A percentile compares a stretch with the other conserved stretches of the same genome.
These are phyloP conservation scores for Megathymus violae DNA, from an alignment of 1,140 invertebrate species.

Conservation along the genomic window DNA sequence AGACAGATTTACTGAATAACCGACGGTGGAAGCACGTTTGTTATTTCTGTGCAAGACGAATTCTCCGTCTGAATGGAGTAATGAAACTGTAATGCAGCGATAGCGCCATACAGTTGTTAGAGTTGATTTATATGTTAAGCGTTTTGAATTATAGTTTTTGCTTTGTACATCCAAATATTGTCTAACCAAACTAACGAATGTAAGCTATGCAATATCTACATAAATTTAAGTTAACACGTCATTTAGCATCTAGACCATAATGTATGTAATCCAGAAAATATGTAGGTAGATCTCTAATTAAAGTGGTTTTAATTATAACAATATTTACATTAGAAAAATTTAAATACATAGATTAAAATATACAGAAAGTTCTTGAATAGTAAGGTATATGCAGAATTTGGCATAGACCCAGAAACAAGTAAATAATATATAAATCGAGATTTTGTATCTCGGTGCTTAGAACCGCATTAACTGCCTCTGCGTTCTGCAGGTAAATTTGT, in stretches of 20 bases:
- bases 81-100: background rate
- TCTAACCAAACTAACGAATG: no score
- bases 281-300: no score
- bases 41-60: slow-evolving; percentile 42
- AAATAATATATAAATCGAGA: slow-evolving; percentile 4
- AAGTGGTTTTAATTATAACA: background rate
- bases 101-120: background rate
- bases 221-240: no score
- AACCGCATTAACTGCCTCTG: slow-evolving; percentile 10
- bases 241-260: no score
- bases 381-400: background rate
- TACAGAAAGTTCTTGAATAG: background rate
- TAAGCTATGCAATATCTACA: no score
- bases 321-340: background rate
- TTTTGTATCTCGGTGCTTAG: slow-evolving; percentile 12
- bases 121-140: background rate
- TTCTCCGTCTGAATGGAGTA: slow-evolving; percentile 14
- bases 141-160: background rate
- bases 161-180: no score
- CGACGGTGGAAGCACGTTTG: slow-evolving; percentile 32
- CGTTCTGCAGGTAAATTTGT: slow-evolving; percentile 10
- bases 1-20: slow-evolving; percentile 41
- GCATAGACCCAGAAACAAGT: background rate
- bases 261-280: no score
- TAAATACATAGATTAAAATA: background rate